A percentile compares a stretch with the other conserved stretches of the same genome.
Evolutionary conservation across 1,140 invertebrate species (phyloP).

Genomic region (Conus betulinus): DNA sequence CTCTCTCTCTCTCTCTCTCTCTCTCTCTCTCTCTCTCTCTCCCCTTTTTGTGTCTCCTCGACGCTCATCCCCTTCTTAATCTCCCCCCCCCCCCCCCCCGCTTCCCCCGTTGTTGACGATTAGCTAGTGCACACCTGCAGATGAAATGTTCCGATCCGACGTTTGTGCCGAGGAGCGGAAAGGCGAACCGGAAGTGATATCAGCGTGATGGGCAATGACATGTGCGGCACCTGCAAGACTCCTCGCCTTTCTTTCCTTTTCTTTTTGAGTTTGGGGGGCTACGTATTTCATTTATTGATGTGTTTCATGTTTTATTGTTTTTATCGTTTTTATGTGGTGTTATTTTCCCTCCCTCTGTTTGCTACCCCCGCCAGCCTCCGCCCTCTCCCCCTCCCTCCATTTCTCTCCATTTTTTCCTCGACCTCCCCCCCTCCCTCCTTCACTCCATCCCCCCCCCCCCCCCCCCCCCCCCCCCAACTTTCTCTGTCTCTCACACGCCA

Average conservation of each 20-base stretch:
- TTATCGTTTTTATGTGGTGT: too few species aligned
- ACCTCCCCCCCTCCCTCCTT: too few species aligned
- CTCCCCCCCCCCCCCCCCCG: not conserved
- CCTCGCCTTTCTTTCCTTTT: not conserved
- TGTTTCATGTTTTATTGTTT: too few species aligned
- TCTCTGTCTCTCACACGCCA: too few species aligned
- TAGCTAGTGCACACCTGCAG: slow-evolving; percentile 25
- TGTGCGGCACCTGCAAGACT: slow-evolving; percentile 10
- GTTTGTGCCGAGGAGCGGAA: not conserved
- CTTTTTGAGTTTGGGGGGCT: not conserved
- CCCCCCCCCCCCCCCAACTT: too few species aligned
- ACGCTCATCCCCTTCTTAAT: not conserved
- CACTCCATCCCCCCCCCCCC: too few species aligned
- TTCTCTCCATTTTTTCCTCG: too few species aligned
- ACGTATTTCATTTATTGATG: too few species aligned
- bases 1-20: not conserved
- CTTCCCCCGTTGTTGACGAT: not conserved
- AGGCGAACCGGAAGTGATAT: slow-evolving; percentile 20
- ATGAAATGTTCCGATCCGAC: slow-evolving; percentile 20
- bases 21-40: not conserved
- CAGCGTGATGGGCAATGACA: slow-evolving; percentile 2
- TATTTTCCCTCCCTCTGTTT: too few species aligned
- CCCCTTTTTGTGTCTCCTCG: not conserved
- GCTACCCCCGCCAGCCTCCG: too few species aligned
- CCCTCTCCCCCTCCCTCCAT: too few species aligned